phyloP scores from a whole-genome alignment of 2,797 vertebrate genomes.

The Spheniscus humboldti region DNA sequence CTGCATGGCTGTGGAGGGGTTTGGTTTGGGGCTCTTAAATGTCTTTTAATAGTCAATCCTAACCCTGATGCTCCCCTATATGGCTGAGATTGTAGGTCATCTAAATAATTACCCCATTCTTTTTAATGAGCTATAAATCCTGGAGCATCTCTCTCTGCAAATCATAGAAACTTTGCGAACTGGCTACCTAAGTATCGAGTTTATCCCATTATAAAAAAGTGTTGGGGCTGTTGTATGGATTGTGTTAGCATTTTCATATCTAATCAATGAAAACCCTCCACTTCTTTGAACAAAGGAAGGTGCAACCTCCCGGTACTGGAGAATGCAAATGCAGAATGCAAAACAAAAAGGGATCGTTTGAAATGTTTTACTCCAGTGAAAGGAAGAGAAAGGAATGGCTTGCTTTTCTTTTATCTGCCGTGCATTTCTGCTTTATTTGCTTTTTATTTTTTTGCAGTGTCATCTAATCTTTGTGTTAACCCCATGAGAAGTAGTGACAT shows the following conservation, averaged over 20 bases:
- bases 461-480: not conserved
- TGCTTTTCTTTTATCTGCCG: not conserved
- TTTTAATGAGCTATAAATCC: not conserved
- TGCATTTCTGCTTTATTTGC: conserved; percentile 40
- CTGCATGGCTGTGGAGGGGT: not conserved
- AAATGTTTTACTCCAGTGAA: not conserved
- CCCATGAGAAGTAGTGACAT: not conserved
- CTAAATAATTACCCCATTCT: not conserved
- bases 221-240: not conserved
- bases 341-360: not conserved
- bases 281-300: not conserved
- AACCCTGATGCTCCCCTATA: not conserved
- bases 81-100: not conserved
- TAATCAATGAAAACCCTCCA: not conserved
- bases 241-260: not conserved
- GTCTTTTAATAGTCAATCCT: not conserved
- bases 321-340: not conserved
- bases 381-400: not conserved
- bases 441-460: not conserved
- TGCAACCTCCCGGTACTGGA: not conserved
- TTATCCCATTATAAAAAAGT: not conserved
- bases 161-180: not conserved
- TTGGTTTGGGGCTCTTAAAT: not conserved
- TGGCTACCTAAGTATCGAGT: not conserved
- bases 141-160: not conserved